Evolutionary conservation across 2,888 invertebrate species (phyloP), one percentile per base, ranked within the genome.

Genomic region (Endomychus coccineus): DNA sequence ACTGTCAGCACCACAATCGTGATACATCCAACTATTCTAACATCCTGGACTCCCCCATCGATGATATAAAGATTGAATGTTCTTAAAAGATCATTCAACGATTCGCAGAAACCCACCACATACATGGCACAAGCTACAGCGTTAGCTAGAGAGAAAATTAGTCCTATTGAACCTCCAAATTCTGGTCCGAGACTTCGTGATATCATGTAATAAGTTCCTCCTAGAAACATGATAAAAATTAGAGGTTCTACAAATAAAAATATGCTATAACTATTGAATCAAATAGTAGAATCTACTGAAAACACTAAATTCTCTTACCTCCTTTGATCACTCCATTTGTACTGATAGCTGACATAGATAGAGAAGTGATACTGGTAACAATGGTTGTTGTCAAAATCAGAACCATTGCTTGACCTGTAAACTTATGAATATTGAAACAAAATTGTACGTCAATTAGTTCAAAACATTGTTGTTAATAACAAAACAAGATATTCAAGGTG

Each of bases 161-260:
- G 69, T 1, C 97, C 97, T 49, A 97, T 96, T 2, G 95, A 85
- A 2, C 87, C 88, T 1, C 96, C 97, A 59, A 95, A 97, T 70
- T 97, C 96, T 0, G 97, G 96, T 0, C 97, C 97, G 49, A 97
- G 69, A 10, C 92, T 92, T 42, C 96, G 76, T 2, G 92, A 94
- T 71, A 97, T 96, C 91, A 97, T 90, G 68, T 92, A 98, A 66
- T 97, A 97, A 0, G 96, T 95, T 31, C 97, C 97, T 52, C 96
- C 96, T 89, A 58, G 15, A 63, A 61, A 40, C 46, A 17, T 29
- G 10, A 23, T 10, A 27, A 12, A 21, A 16, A 16, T 19, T 11
- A 25, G 14, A 13, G 31, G 5, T 16, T 12, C 16, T 9, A 13
- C 19, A 33, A 35, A 16, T 31, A 4, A 28, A 15, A 12, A 12